phyloP scores from a whole-genome alignment of 2,113 vertebrate species.

The Peromyscus polionotus region DNA sequence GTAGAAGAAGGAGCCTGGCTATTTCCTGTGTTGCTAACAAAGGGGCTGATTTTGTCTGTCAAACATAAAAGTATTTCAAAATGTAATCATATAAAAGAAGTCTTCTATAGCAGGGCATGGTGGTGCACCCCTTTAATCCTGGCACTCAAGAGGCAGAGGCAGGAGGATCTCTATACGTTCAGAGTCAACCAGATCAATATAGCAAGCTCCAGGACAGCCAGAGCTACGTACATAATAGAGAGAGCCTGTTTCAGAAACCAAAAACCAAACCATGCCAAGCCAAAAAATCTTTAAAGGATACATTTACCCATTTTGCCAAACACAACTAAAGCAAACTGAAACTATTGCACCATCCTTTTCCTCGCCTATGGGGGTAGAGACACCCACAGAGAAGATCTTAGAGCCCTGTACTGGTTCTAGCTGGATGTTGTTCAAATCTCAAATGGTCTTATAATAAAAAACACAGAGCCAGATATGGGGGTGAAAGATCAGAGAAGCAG shows the following conservation, averaged over 20 bases:
- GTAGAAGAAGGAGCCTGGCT: background rate
- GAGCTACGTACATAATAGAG: background rate
- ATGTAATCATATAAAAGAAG: background rate
- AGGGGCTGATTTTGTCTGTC: background rate
- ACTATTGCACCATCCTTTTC: background rate
- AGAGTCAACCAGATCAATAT: background rate
- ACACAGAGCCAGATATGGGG: too few species aligned
- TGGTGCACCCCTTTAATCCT: background rate
- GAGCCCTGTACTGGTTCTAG: background rate
- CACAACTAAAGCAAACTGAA: background rate
- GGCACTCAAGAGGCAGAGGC: background rate
- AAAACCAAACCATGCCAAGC: background rate
- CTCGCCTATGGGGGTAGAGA: background rate
- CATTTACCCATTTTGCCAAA: background rate
- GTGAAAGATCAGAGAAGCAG: too few species aligned
- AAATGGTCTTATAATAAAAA: too few species aligned
- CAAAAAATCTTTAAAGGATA: background rate
- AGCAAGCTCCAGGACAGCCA: background rate
- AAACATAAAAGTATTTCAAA: background rate
- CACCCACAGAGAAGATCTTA: background rate
- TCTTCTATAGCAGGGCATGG: background rate
- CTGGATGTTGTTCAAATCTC: background rate
- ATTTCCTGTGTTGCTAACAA: background rate
- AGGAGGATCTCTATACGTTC: background rate
- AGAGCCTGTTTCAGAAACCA: background rate